Evolutionary conservation across 2,113 vertebrate species (phyloP).

Genomic region (Diphyllodes magnificus): DNA sequence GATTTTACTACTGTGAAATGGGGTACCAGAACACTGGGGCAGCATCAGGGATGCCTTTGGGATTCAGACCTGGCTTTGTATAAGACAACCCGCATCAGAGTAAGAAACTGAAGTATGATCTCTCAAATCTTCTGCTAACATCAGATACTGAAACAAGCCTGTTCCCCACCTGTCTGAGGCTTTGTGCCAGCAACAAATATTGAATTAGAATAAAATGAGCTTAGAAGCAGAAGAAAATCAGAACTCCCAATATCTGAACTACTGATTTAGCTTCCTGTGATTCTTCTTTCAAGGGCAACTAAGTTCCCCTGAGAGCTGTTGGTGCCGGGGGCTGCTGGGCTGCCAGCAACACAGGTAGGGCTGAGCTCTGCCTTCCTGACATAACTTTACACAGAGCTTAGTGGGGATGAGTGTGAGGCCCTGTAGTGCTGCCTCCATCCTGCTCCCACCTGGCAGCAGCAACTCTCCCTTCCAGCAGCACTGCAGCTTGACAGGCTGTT

Average conservation of each 20-base stretch:
- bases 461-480: neutral
- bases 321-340: neutral
- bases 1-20: neutral
- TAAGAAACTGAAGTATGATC: neutral
- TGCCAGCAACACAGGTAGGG: neutral
- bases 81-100: neutral
- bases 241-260: neutral
- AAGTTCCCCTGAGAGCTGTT: neutral
- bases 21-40: neutral
- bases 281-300: neutral
- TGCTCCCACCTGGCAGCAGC: neutral
- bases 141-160: neutral
- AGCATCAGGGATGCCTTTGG: neutral
- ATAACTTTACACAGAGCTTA: neutral
- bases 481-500: neutral
- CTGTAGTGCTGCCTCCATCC: neutral
- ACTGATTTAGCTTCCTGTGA: neutral
- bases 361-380: neutral
- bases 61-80: neutral
- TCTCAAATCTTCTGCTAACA: neutral
- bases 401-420: neutral
- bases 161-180: neutral
- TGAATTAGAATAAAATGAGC: neutral
- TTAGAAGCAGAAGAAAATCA: neutral
- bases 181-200: neutral